Evolutionary conservation across 2,113 vertebrate genomes (phyloP).

Genomic region (Zosterops pallidus): DNA sequence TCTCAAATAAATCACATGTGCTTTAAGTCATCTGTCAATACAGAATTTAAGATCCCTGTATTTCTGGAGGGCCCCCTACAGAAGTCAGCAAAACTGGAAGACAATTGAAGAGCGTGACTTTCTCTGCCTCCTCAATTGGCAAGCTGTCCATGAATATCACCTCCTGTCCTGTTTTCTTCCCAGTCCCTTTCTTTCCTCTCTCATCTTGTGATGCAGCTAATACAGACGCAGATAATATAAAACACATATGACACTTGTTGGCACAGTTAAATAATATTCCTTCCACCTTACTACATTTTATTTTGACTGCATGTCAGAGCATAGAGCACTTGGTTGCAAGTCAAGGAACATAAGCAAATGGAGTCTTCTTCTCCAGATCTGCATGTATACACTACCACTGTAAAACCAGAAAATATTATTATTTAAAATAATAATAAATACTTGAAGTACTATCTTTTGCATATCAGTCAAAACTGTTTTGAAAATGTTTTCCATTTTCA

Average conservation of each 20-base stretch:
- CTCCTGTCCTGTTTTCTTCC: neutral
- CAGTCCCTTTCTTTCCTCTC: neutral
- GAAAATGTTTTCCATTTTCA: neutral
- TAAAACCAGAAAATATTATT: neutral
- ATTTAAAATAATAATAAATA: neutral
- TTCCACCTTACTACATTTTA: neutral
- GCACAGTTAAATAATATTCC: neutral
- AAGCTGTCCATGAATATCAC: neutral
- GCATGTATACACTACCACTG: neutral
- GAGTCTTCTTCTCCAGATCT: neutral
- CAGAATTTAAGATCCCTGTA: neutral
- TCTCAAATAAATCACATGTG: accelerated
- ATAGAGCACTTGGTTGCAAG: neutral
- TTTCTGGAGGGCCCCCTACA: neutral
- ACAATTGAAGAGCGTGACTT: neutral
- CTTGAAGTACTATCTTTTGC: neutral
- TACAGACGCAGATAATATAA: neutral
- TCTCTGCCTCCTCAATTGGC: neutral
- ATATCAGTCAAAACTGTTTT: neutral
- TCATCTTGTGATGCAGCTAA: neutral
- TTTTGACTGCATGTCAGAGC: neutral
- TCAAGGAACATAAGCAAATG: neutral
- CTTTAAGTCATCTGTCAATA: neutral
- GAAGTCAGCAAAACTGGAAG: neutral
- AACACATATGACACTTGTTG: neutral